A percentile compares a stretch with the other conserved stretches of the same genome.
Conservation (phyloP, 2,113 vertebrate species). For the Apistogramma diplotaenia region DNA sequence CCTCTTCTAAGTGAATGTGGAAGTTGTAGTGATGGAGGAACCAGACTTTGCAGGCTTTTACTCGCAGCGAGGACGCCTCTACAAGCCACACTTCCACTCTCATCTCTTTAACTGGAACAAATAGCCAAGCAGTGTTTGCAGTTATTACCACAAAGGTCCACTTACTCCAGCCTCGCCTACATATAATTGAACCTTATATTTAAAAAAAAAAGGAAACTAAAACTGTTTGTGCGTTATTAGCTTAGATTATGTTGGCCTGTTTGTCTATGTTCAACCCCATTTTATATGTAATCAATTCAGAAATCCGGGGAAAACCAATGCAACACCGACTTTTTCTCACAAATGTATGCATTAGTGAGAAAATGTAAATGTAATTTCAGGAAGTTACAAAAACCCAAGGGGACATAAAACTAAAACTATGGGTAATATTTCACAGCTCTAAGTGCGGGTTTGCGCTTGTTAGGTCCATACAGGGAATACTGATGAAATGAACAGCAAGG, state of each 20-base stretch:
- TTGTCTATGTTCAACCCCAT: background rate
- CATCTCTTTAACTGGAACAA: background rate
- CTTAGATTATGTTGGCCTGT: background rate
- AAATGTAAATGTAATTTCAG: constrained; percentile 1
- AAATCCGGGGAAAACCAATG: background rate
- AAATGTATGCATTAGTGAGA: background rate
- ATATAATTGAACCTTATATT: no score
- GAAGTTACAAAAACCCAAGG: background rate
- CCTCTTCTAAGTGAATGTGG: background rate
- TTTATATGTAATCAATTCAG: background rate
- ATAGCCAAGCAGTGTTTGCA: background rate
- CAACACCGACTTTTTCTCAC: background rate
- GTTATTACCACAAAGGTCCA: no score
- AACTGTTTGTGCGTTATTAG: background rate
- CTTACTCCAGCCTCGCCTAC: no score
- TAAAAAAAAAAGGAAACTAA: background rate
- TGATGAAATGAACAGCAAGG: constrained; percentile 47
- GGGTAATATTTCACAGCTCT: constrained; percentile 3
- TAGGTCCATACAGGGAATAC: background rate
- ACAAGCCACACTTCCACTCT: background rate
- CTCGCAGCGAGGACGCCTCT: background rate
- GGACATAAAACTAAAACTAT: background rate
- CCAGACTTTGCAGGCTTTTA: background rate
- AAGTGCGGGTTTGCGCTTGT: constrained; percentile 23
- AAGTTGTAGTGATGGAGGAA: background rate